Percentiles rank a stretch among this genome's conserved stretches.
phyloP scores from a whole-genome alignment of 2,797 vertebrate species.

The Spinus olivaceus region DNA sequence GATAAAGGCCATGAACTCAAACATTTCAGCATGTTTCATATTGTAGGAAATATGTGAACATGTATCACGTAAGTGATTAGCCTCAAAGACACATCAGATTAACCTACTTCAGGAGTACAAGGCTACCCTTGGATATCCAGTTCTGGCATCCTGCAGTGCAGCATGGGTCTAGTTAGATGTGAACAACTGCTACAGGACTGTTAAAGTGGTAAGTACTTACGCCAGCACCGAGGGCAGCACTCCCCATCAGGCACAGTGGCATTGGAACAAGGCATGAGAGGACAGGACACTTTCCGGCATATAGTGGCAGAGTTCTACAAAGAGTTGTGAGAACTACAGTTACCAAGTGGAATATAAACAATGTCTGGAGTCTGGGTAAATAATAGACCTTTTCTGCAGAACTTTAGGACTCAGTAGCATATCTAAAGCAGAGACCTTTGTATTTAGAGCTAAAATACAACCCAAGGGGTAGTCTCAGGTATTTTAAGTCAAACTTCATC shows the following conservation, averaged over 20 bases:
- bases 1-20: neutral
- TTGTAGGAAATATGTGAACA: neutral
- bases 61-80: fast-evolving
- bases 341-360: neutral
- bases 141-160: neutral
- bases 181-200: neutral
- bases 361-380: neutral
- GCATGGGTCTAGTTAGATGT: neutral
- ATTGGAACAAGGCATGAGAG: slow-evolving; percentile 92
- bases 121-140: neutral
- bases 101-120: neutral
- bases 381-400: neutral
- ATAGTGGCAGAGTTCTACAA: slow-evolving; percentile 91
- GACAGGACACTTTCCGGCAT: slow-evolving; percentile 95
- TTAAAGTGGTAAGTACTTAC: slow-evolving; percentile 77
- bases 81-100: neutral
- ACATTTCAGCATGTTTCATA: neutral
- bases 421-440: neutral
- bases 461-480: neutral
- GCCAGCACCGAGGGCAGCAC: slow-evolving; percentile 94
- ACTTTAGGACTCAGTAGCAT: neutral
- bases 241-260: slow-evolving; percentile 95
- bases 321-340: neutral
- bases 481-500: neutral
- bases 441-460: neutral